Conservation (phyloP, 2,888 invertebrate genomes). For the Eristalinus aeneus region DNA sequence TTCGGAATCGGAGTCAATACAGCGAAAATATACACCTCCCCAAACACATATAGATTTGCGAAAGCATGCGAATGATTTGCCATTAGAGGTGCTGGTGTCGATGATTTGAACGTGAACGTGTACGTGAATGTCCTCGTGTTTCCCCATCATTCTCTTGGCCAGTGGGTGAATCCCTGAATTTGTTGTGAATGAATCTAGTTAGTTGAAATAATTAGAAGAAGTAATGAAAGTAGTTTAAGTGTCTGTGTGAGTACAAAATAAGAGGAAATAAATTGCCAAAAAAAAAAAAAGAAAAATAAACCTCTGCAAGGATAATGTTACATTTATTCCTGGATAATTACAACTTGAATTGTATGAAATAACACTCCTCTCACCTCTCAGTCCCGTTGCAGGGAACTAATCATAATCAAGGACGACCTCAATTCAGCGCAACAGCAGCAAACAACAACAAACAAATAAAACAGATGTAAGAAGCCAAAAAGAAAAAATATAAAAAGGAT, state of each 20-base stretch:
- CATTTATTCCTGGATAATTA: conserved; percentile 30
- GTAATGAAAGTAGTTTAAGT: neutral
- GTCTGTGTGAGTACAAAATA: neutral
- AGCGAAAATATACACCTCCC: neutral
- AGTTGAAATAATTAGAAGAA: neutral
- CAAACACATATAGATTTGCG: neutral
- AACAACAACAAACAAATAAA: neutral
- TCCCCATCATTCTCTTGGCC: neutral
- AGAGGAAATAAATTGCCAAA: neutral
- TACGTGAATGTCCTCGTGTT: conserved; percentile 13
- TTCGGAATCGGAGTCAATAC: neutral
- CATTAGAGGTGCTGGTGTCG: neutral
- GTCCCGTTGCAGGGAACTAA: conserved; percentile 8
- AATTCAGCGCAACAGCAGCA: conserved; percentile 42
- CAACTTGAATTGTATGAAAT: conserved; percentile 16
- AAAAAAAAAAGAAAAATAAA: neutral
- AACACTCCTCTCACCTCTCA: conserved; percentile 4
- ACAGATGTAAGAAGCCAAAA: conserved; percentile 24
- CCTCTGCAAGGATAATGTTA: conserved; percentile 34
- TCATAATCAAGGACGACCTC: conserved; percentile 45
- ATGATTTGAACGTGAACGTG: conserved; percentile 39
- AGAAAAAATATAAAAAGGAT: conserved; percentile 51
- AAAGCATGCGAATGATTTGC: neutral
- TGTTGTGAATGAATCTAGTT: conserved; percentile 9
- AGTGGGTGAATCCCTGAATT: neutral